Evolutionary conservation across 2,797 vertebrate genomes (phyloP).

Genomic region (Spheniscus humboldti): DNA sequence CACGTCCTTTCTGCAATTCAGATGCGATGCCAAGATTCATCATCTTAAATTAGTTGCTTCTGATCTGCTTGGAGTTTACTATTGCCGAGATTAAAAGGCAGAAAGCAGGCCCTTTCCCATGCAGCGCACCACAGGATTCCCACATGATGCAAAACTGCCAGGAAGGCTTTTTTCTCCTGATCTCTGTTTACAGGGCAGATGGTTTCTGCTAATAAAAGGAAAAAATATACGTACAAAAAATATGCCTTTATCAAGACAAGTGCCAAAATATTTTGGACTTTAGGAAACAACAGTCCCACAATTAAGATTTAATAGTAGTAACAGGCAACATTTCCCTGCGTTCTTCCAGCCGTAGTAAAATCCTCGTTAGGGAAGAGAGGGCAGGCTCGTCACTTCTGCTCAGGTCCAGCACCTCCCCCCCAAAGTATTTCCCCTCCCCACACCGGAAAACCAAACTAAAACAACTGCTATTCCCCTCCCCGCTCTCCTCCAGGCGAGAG

Average conservation of each 20-base stretch:
- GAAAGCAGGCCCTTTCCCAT: conserved; percentile 13
- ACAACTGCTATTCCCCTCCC: background rate
- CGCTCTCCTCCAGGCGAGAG: background rate
- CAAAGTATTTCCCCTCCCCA: background rate
- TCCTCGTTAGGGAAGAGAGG: background rate
- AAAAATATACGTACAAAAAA: background rate
- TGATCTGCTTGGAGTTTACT: conserved; percentile 4
- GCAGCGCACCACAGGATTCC: conserved; percentile 15
- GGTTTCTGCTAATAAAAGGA: conserved; percentile 48
- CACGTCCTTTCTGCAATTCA: background rate
- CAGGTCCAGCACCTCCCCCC: background rate
- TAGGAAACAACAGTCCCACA: background rate
- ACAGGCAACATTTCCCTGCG: background rate
- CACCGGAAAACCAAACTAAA: background rate
- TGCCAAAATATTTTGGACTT: conserved; percentile 60
- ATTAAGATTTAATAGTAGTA: conserved; percentile 22
- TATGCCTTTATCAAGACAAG: conserved; percentile 5
- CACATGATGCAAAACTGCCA: conserved; percentile 25
- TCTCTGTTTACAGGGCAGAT: conserved; percentile 61
- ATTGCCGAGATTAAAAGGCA: background rate
- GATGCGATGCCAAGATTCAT: background rate
- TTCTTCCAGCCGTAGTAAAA: background rate
- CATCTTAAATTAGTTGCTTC: conserved; percentile 27
- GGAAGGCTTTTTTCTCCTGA: conserved; percentile 30
- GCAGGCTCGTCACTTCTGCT: background rate